Evolutionary conservation across 1,140 invertebrate genomes (phyloP).

Genomic region (Ruditapes philippinarum): DNA sequence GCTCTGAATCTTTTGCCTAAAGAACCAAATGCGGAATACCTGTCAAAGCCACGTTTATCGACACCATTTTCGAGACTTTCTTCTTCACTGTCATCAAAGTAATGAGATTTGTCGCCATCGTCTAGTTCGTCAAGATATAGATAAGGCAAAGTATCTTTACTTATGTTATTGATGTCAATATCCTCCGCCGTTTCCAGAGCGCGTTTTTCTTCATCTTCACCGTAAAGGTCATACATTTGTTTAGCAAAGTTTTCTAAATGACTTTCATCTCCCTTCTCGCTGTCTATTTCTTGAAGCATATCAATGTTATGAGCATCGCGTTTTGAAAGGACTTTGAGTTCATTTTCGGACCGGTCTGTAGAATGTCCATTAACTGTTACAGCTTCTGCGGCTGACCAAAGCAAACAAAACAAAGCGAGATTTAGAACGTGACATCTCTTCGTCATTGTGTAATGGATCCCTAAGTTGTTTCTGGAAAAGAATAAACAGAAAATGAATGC

Average conservation of each 20-base stretch:
- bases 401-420: not conserved
- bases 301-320: conserved; percentile 1
- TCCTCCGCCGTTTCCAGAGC: not conserved
- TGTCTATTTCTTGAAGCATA: not conserved
- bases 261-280: not conserved
- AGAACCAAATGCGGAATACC: not conserved
- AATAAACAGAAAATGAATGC: too few relatives aligned
- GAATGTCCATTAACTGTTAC: not conserved
- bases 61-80: not conserved
- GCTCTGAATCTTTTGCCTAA: conserved; percentile 25
- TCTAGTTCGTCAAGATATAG: not conserved
- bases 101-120: not conserved
- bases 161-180: not conserved
- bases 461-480: too few relatives aligned
- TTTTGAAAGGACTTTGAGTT: conserved; percentile 29
- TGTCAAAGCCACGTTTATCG: not conserved
- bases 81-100: not conserved
- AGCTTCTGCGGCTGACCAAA: not conserved
- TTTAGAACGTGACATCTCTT: not conserved
- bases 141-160: not conserved
- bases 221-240: not conserved
- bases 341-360: conserved; percentile 36
- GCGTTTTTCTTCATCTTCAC: conserved; percentile 10
- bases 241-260: not conserved
- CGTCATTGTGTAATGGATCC: conserved; percentile 16